phyloP scores from a whole-genome alignment of 2,113 vertebrate genomes.

The Alosa alosa region DNA sequence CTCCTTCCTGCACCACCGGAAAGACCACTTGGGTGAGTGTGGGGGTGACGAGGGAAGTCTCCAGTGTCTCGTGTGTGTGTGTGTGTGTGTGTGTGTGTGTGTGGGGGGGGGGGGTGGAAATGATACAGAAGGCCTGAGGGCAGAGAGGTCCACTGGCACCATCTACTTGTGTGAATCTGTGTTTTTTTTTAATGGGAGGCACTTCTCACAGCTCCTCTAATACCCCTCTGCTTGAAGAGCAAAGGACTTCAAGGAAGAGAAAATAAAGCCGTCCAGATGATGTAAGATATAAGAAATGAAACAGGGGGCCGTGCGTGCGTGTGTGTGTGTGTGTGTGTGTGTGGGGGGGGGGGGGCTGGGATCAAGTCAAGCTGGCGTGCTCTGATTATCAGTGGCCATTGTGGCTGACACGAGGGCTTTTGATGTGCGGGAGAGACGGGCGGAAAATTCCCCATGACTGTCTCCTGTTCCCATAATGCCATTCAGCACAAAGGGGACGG shows the following conservation, averaged over 20 bases:
- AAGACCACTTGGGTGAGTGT: conserved; percentile 77
- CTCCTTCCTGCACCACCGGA: conserved; percentile 88
- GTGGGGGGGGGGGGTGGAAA: neutral
- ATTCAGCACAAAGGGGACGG: conserved; percentile 33
- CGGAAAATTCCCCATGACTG: conserved; percentile 17
- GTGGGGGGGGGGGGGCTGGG: neutral
- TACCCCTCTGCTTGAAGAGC: conserved; percentile 40
- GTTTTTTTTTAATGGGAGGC: neutral
- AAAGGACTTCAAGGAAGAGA: conserved; percentile 20
- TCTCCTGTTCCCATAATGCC: conserved; percentile 29
- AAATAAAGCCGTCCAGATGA: conserved; percentile 45
- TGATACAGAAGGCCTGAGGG: neutral
- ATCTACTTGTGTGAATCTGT: neutral
- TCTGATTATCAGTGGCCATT: conserved; percentile 29
- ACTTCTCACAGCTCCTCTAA: neutral
- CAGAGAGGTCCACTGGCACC: neutral
- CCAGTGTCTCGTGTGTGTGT: neutral
- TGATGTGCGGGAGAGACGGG: conserved; percentile 21
- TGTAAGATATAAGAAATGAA: conserved; percentile 41
- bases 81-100: neutral
- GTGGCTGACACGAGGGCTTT: conserved; percentile 32
- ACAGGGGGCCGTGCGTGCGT: neutral
- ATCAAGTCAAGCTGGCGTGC: conserved; percentile 22
- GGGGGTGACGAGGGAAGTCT: neutral
- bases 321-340: neutral